phyloP scores from a whole-genome alignment of 2,113 vertebrate species.

The Rhinolophus ferrumequinum region DNA sequence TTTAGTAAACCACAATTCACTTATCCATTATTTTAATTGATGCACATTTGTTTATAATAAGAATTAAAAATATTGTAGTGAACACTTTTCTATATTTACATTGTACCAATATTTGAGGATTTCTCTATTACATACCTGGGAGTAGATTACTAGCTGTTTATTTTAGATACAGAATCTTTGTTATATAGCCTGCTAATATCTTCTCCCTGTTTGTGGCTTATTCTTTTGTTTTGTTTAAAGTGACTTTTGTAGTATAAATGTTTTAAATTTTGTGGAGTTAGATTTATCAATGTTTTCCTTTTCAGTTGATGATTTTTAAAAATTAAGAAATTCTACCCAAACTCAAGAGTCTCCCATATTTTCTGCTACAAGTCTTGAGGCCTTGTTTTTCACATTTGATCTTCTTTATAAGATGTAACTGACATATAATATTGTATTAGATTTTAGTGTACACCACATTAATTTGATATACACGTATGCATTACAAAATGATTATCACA shows the following conservation, averaged over 20 bases:
- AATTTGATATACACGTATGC: neutral
- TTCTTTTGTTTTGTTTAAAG: neutral
- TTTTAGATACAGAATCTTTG: neutral
- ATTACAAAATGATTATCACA: neutral
- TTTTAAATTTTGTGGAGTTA: neutral
- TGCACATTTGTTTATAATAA: neutral
- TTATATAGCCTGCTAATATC: neutral
- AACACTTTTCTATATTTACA: neutral
- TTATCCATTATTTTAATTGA: neutral
- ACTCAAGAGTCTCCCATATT: neutral
- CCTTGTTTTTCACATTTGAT: constrained; percentile 4
- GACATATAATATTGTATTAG: neutral
- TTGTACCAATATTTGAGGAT: neutral
- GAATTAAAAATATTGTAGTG: neutral
- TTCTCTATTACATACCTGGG: neutral
- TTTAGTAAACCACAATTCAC: neutral
- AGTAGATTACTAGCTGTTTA: neutral
- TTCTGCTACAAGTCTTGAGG: neutral
- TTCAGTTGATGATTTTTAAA: neutral
- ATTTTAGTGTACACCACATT: neutral
- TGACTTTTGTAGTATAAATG: neutral
- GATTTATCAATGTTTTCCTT: constrained; percentile 15
- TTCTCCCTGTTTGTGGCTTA: neutral
- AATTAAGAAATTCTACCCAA: neutral
- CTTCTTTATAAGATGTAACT: neutral